These are phyloP conservation scores for Lasioglossum figueresi DNA, from an alignment of 2,888 invertebrate genomes.

Conservation along the genomic window DNA sequence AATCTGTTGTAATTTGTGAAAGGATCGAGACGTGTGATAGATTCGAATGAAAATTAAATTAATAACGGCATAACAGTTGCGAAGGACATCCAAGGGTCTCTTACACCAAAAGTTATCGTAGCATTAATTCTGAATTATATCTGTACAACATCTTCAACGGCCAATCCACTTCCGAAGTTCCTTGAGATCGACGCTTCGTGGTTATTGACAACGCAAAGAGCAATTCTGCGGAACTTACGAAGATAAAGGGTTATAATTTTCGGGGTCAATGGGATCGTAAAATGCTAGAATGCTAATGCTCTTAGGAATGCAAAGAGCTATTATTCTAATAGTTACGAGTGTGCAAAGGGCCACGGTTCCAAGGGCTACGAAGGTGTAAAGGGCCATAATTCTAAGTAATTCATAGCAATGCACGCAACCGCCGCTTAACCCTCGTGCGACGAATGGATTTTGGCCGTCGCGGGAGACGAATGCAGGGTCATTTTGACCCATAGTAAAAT, in stretches of 20 bases:
- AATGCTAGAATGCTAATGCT: not conserved
- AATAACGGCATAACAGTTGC: not conserved
- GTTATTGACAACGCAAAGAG: not conserved
- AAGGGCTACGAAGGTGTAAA: not conserved
- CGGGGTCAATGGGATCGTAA: not conserved
- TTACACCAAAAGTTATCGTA: not conserved
- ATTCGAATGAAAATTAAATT: not conserved
- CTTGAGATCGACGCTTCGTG: not conserved
- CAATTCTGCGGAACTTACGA: not conserved
- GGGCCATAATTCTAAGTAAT: not conserved
- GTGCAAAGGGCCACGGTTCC: not conserved
- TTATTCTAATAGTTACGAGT: not conserved
- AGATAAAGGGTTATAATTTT: not conserved
- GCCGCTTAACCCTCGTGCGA: not conserved
- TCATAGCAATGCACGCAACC: not conserved
- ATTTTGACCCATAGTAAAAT: too few species aligned
- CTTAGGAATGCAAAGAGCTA: slow-evolving; percentile 35
- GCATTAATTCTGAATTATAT: not conserved
- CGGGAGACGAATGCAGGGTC: too few species aligned
- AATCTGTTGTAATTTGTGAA: too few species aligned
- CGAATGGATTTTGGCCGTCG: too few species aligned
- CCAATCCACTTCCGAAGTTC: not conserved
- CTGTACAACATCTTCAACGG: not conserved
- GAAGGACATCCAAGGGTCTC: not conserved
- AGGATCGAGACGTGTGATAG: too few species aligned